phyloP scores from a whole-genome alignment of 2,888 invertebrate species.

The Callyntrura guangdongensis region DNA sequence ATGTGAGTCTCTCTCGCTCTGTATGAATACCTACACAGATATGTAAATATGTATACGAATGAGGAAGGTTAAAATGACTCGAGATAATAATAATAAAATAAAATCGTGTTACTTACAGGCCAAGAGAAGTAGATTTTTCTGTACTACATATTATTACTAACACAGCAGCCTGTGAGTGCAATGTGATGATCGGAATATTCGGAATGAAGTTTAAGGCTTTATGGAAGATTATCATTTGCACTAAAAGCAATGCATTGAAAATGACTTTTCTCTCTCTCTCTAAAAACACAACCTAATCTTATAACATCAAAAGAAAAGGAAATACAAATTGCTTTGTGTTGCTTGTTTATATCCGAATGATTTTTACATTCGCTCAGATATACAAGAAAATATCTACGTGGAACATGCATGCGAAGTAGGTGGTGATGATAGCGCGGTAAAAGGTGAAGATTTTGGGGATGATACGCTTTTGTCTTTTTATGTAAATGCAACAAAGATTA shows the following conservation, averaged over 20 bases:
- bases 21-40: conserved; percentile 9
- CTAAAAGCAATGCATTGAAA: conserved; percentile 58
- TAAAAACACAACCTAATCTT: conserved; percentile 40
- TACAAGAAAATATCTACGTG: background rate
- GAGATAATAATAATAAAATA: conserved; percentile 18
- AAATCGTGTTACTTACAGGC: background rate
- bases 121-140: background rate
- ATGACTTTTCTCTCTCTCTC: conserved; percentile 29
- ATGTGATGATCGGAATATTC: conserved; percentile 5
- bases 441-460: conserved; percentile 22
- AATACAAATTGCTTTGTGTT: conserved; percentile 51
- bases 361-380: background rate
- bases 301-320: conserved; percentile 25
- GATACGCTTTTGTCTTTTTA: conserved; percentile 52
- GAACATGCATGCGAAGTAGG: background rate
- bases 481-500: conserved; percentile 25
- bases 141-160: background rate
- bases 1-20: conserved; percentile 40
- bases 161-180: conserved; percentile 19
- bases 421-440: conserved; percentile 18
- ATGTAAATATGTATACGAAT: background rate
- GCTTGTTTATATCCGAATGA: background rate
- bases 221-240: conserved; percentile 39
- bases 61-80: conserved; percentile 17
- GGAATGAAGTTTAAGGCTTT: background rate